phyloP scores from a whole-genome alignment of 2,113 vertebrate species.

The Carlito syrichta region DNA sequence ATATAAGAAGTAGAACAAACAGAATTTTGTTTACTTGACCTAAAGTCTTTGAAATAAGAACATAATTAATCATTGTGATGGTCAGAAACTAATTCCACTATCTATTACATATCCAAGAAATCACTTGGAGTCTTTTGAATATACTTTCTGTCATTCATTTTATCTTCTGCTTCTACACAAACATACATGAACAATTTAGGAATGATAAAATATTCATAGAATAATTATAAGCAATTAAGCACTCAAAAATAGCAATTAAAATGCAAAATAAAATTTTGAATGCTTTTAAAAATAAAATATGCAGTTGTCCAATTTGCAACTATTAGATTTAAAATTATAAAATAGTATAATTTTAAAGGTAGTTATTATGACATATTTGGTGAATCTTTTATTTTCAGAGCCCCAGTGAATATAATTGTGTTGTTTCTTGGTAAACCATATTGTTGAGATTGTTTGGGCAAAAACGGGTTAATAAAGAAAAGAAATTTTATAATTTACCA shows the following conservation, averaged over 20 bases:
- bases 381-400: neutral
- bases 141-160: neutral
- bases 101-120: conserved; percentile 18
- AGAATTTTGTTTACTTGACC: conserved; percentile 20
- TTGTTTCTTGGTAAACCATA: neutral
- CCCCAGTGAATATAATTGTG: too few species aligned
- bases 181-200: neutral
- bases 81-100: conserved; percentile 19
- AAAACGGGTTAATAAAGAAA: neutral
- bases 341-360: neutral
- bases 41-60: conserved; percentile 4
- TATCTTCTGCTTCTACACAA: conserved; percentile 8
- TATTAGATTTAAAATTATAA: neutral
- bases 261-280: neutral
- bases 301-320: neutral
- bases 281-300: neutral
- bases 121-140: neutral
- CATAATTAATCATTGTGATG: conserved; percentile 40
- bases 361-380: neutral
- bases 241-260: neutral
- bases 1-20: neutral
- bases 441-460: neutral
- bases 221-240: neutral
- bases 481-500: neutral
- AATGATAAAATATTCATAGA: neutral